These are phyloP conservation scores for Fopius arisanus DNA, from an alignment of 1,140 invertebrate species.

Conservation along the genomic window DNA sequence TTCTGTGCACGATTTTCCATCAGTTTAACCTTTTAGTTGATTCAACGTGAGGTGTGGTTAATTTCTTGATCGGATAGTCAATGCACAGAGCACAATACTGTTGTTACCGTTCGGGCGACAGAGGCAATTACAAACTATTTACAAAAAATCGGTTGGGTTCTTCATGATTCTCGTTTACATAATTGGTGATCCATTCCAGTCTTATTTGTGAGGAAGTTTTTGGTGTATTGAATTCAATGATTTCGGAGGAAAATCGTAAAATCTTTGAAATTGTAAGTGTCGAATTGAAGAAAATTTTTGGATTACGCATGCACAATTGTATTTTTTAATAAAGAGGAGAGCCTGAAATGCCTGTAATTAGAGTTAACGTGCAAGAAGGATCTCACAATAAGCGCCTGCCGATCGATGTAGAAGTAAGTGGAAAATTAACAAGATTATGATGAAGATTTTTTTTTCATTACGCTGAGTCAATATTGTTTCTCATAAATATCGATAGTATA, in stretches of 20 bases:
- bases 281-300: background rate
- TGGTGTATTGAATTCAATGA: constrained; percentile 36
- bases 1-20: constrained; percentile 57
- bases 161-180: background rate
- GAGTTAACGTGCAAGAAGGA: constrained; percentile 48
- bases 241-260: background rate
- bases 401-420: constrained; percentile 48
- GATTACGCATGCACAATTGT: background rate
- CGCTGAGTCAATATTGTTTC: too few species aligned
- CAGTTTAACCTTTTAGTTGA: background rate
- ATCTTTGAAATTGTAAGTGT: background rate
- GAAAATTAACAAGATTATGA: constrained; percentile 7
- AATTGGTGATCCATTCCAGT: background rate
- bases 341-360: constrained; percentile 45
- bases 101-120: background rate
- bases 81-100: constrained; percentile 46
- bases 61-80: constrained; percentile 44
- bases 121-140: background rate
- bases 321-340: constrained; percentile 27
- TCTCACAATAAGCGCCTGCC: constrained; percentile 38
- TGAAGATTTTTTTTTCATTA: background rate
- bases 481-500: too few species aligned
- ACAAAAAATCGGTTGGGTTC: background rate
- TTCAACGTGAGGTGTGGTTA: background rate
- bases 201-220: constrained; percentile 27